Evolutionary conservation across 2,888 invertebrate species (phyloP), one percentile per base, ranked within the genome.

Genomic region (Agonum fuliginosum): DNA sequence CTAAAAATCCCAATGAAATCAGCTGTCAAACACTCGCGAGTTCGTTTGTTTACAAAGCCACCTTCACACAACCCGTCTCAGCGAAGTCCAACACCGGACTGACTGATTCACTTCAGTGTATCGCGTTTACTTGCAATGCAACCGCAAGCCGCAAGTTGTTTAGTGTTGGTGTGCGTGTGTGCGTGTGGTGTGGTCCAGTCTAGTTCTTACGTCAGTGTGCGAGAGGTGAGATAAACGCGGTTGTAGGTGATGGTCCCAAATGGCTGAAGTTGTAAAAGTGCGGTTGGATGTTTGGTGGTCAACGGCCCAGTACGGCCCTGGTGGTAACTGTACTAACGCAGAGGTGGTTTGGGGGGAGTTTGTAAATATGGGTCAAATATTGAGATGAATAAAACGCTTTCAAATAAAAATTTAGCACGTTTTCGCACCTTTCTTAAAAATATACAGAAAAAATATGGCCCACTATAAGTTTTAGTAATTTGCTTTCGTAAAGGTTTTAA

Each of bases 1-100:
- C n/a, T n/a, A n/a, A n/a, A n/a, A n/a, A n/a, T n/a, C n/a, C n/a
- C n/a, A n/a, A n/a, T n/a, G n/a, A n/a, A n/a, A n/a, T 24, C 24
- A 24, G n/a, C 30, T 62, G 58, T 62, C 58, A 62, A 62, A 62
- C 58, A n/a, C 2, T 62, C 58, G 14, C 58, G 58, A 8, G 4
- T 20, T 5, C 19, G 48, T 48, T 48, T 48, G 20, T 48, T 22
- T 22, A 24, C 22, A 22, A 20, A 51, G 24, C 30, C 30, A 62
- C 58, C 58, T 62, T 6, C 12, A 14, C 17, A 46, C 12, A n/a
- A 46, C 46, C 58, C 14, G 14, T 17, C 58, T 62, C 12, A 24
- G 48, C 10, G 14, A 30, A 62, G 17, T 8, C 58, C 30, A 30
- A 12, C 46, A 3, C 14, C 10, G 46, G 46, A 62, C 58, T 62